Evolutionary conservation across 2,888 invertebrate species (phyloP).

Genomic region (Nephrotoma appendiculata): DNA sequence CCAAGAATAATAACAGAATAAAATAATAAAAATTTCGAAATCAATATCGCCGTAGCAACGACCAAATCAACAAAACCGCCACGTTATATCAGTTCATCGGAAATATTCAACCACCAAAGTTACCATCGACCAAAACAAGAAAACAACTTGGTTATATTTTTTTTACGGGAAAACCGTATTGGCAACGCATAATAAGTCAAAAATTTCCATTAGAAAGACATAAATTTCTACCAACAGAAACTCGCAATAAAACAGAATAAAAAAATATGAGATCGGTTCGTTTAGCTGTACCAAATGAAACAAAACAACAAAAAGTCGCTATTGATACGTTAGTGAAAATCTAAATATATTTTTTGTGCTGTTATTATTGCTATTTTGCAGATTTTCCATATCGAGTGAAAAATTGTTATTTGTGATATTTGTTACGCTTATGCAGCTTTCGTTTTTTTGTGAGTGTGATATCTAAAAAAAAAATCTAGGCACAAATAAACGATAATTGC

Average conservation of each 20-base stretch:
- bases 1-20: not conserved
- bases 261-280: not conserved
- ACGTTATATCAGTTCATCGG: not conserved
- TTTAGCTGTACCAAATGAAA: not conserved
- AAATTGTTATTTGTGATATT: not conserved
- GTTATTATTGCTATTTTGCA: not conserved
- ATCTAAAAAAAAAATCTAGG: not conserved
- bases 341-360: not conserved
- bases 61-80: not conserved
- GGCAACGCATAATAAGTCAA: not conserved
- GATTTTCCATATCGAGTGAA: not conserved
- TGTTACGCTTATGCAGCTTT: not conserved
- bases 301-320: not conserved
- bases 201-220: constrained; percentile 1
- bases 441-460: not conserved
- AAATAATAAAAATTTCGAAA: not conserved
- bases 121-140: not conserved
- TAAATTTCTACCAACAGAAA: not conserved
- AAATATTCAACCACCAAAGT: not conserved
- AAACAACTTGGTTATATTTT: not conserved
- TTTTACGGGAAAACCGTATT: constrained; percentile 1
- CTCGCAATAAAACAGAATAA: not conserved
- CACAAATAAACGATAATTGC: not conserved
- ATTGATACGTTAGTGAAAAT: not conserved
- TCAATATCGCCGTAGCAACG: not conserved